Conservation (phyloP, 2,797 vertebrate species). For the Cyclopterus lumpus region DNA sequence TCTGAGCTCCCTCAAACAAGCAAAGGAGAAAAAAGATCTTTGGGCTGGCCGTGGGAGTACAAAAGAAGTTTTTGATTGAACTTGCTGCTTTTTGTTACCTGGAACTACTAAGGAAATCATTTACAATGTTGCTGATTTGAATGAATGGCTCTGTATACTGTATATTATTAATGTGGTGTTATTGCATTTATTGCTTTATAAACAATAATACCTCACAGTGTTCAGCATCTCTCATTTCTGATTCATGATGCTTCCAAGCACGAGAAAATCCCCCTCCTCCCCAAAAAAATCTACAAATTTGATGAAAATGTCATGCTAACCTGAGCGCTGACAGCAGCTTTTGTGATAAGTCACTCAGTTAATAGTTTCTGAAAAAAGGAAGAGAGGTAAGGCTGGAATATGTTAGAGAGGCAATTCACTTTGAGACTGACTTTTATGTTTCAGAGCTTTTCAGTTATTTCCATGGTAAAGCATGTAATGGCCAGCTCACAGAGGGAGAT, state of each 20-base stretch:
- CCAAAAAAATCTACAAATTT: constrained; percentile 29
- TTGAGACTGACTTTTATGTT: constrained; percentile 17
- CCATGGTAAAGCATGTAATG: constrained; percentile 1
- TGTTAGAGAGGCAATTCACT: constrained; percentile 10
- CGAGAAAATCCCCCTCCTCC: background rate
- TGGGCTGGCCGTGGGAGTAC: constrained; percentile 17
- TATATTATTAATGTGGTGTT: constrained; percentile 24
- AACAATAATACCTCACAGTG: constrained; percentile 8
- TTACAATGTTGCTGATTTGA: constrained; percentile 14
- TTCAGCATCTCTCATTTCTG: constrained; percentile 23
- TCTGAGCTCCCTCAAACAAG: constrained; percentile 34
- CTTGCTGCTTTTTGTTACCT: constrained; percentile 8
- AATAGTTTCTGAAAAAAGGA: constrained; percentile 23
- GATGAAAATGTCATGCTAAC: constrained; percentile 59
- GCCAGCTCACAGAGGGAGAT: background rate
- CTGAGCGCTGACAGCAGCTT: constrained; percentile 31
- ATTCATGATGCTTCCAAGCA: constrained; percentile 31
- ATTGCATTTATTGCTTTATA: constrained; percentile 9
- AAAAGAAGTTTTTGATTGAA: constrained; percentile 40
- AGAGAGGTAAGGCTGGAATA: background rate
- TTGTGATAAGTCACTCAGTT: constrained; percentile 26
- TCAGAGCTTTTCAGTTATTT: constrained; percentile 11
- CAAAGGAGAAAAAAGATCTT: constrained; percentile 31
- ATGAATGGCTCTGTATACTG: background rate
- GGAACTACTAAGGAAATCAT: constrained; percentile 1